phyloP scores from a whole-genome alignment of 2,888 invertebrate genomes.

The Elmis aenea region DNA sequence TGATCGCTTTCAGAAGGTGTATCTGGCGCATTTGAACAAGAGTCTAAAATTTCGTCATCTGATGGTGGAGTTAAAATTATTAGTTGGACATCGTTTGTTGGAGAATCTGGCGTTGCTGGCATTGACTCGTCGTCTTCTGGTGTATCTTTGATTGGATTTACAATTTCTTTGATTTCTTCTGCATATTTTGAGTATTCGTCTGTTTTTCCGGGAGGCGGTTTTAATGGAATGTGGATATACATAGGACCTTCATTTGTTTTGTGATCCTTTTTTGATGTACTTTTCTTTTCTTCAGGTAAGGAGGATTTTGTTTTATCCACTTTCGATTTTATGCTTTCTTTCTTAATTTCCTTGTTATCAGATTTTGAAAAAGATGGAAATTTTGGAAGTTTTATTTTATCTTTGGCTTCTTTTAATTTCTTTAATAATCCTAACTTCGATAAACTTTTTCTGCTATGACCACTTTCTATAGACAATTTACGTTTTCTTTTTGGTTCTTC shows the following conservation, averaged over 20 bases:
- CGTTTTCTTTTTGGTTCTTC: constrained; percentile 31
- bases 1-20: constrained; percentile 34
- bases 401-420: constrained; percentile 36
- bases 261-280: background rate
- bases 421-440: constrained; percentile 30
- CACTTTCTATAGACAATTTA: constrained; percentile 30
- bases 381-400: constrained; percentile 36
- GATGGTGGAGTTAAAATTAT: constrained; percentile 44
- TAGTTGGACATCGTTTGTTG: constrained; percentile 36
- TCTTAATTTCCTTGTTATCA: too few relatives aligned
- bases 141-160: constrained; percentile 22
- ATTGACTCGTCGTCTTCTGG: constrained; percentile 12
- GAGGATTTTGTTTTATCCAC: background rate
- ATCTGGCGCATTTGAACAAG: constrained; percentile 27
- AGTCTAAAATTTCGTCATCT: constrained; percentile 43
- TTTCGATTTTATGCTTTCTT: background rate
- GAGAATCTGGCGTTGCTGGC: constrained; percentile 24
- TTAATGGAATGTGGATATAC: constrained; percentile 45
- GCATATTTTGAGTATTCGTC: constrained; percentile 43
- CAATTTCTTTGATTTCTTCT: constrained; percentile 26
- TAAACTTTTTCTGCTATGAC: constrained; percentile 31
- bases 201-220: constrained; percentile 41
- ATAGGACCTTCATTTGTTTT: constrained; percentile 27
- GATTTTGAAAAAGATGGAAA: constrained; percentile 12
- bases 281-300: constrained; percentile 1